Evolutionary conservation across 2,797 vertebrate species (phyloP).

Genomic region (Knipowitschia caucasica): DNA sequence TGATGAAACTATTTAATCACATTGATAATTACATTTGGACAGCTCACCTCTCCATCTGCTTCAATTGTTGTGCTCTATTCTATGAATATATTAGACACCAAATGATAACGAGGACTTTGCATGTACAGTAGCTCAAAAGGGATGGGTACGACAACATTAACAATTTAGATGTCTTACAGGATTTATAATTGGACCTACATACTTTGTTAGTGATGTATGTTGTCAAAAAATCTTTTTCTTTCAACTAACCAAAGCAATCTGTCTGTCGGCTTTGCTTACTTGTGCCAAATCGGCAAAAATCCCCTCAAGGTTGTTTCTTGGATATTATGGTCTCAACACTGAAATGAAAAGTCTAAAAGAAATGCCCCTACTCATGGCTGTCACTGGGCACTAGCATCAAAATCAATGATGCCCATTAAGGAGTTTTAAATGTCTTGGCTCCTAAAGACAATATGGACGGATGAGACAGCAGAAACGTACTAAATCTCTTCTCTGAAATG

Average conservation of each 20-base stretch:
- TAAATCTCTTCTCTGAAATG: constrained; percentile 5
- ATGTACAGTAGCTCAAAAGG: no score
- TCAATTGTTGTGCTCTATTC: no score
- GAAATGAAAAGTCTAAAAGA: constrained; percentile 3
- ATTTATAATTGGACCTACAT: not conserved
- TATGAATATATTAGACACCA: no score
- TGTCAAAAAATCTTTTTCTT: not conserved
- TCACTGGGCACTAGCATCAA: constrained; percentile 8
- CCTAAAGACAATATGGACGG: constrained; percentile 2
- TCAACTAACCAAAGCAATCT: not conserved
- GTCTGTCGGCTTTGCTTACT: constrained; percentile 1
- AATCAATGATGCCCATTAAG: constrained; percentile 15
- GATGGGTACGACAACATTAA: not conserved
- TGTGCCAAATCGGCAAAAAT: constrained; percentile 9
- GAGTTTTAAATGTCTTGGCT: constrained; percentile 12
- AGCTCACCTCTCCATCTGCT: no score
- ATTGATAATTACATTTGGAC: no score
- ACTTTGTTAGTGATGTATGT: not conserved
- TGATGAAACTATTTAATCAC: no score
- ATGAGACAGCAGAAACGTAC: constrained; percentile 10
- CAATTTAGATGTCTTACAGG: not conserved
- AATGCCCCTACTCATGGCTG: constrained; percentile 8
- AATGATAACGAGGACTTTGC: no score
- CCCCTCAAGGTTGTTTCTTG: constrained; percentile 11
- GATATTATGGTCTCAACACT: constrained; percentile 9